Percentiles rank a stretch among this genome's conserved stretches.
Evolutionary conservation across 2,888 invertebrate species (phyloP).

Genomic region (Tetragonisca angustula): DNA sequence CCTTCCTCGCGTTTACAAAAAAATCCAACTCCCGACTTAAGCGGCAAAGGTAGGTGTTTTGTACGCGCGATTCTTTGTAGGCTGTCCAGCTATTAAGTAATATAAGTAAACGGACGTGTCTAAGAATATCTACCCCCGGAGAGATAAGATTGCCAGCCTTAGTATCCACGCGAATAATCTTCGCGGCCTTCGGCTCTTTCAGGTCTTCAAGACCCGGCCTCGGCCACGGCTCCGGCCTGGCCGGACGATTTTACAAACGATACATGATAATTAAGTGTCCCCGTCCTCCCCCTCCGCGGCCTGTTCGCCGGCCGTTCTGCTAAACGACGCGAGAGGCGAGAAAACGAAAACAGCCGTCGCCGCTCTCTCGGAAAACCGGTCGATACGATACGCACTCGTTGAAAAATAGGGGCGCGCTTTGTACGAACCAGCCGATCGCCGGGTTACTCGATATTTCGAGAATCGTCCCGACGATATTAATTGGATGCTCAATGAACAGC

Average conservation of each 20-base stretch:
- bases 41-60: too few species aligned
- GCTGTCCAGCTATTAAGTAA: neutral
- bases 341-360: slow-evolving; percentile 5
- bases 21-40: too few species aligned
- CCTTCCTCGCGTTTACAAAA: too few species aligned
- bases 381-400: neutral
- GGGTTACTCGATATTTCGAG: slow-evolving; percentile 9
- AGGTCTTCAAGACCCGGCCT: neutral
- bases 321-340: slow-evolving; percentile 18
- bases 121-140: too few species aligned
- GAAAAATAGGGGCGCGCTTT: slow-evolving; percentile 25
- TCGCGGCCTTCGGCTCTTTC: neutral
- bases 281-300: neutral
- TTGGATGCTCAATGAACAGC: slow-evolving; percentile 11
- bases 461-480: slow-evolving; percentile 2
- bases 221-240: neutral
- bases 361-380: slow-evolving; percentile 35
- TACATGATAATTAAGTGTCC: slow-evolving; percentile 60
- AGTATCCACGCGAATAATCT: slow-evolving; percentile 60
- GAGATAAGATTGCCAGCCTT: slow-evolving; percentile 67
- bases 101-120: slow-evolving; percentile 34
- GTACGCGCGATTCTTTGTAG: neutral
- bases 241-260: slow-evolving; percentile 63
- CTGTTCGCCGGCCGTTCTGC: slow-evolving; percentile 7
- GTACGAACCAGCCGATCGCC: slow-evolving; percentile 2